These are phyloP conservation scores for Sitobion miscanthi DNA, from an alignment of 1,140 invertebrate species.

Conservation along the genomic window DNA sequence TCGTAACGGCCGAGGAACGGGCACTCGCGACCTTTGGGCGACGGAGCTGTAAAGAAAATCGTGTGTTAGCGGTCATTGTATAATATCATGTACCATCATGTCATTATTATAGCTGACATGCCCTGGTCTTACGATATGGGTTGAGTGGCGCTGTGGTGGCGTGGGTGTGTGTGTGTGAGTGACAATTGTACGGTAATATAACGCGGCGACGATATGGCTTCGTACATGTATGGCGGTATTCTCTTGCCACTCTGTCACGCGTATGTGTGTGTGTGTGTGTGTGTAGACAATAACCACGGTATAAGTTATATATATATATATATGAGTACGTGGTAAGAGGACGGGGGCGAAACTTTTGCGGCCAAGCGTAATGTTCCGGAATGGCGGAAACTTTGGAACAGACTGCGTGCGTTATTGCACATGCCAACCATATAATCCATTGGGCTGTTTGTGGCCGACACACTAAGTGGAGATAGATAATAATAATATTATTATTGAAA, in stretches of 20 bases:
- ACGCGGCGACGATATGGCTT: background rate
- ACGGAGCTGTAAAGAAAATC: slow-evolving; percentile 57
- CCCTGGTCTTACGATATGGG: background rate
- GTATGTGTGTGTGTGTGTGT: background rate
- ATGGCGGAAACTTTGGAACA: slow-evolving; percentile 54
- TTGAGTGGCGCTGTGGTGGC: background rate
- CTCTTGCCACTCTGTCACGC: background rate
- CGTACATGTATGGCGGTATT: background rate
- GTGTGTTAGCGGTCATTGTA: background rate
- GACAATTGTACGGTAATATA: background rate
- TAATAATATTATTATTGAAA: slow-evolving; percentile 54
- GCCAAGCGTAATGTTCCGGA: slow-evolving; percentile 48
- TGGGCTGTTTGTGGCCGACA: slow-evolving; percentile 48
- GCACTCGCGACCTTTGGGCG: slow-evolving; percentile 58
- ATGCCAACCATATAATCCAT: slow-evolving; percentile 45
- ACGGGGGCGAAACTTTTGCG: slow-evolving; percentile 28
- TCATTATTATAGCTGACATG: background rate
- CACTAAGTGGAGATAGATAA: slow-evolving; percentile 46
- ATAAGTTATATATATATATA: slow-evolving; percentile 7
- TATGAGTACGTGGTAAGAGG: background rate
- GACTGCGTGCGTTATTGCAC: slow-evolving; percentile 52
- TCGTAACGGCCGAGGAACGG: slow-evolving; percentile 59
- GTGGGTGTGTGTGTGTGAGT: background rate
- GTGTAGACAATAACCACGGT: slow-evolving; percentile 37
- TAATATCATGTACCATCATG: background rate